Percentiles rank a stretch among this genome's conserved stretches.
phyloP scores from a whole-genome alignment of 2,113 vertebrate species.

The Dipodomys spectabilis region DNA sequence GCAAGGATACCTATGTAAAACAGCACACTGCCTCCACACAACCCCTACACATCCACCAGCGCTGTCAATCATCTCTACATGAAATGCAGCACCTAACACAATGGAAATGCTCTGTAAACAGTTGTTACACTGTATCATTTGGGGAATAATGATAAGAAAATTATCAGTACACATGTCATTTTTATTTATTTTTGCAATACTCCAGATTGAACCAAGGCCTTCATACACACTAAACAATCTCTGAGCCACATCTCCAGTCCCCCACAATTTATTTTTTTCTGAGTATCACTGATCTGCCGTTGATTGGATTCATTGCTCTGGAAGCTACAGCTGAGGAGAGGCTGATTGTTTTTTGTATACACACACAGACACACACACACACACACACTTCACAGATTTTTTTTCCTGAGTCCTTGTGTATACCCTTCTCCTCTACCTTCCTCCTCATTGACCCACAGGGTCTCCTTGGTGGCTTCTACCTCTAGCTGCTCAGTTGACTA shows the following conservation, averaged over 20 bases:
- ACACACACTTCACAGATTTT: not conserved
- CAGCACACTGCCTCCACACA: not conserved
- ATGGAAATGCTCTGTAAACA: not conserved
- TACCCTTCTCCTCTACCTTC: not conserved
- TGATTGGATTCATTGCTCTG: not conserved
- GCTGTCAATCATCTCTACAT: not conserved
- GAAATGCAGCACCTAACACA: fast-evolving
- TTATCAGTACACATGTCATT: not conserved
- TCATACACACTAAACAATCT: not conserved
- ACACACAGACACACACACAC: not conserved
- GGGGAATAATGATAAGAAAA: not conserved
- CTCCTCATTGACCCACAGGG: not conserved
- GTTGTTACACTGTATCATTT: not conserved
- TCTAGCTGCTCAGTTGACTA: not conserved
- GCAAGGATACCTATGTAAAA: not conserved
- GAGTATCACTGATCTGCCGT: not conserved
- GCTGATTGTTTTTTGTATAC: not conserved
- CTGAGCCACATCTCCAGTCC: not conserved
- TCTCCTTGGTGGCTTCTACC: fast-evolving
- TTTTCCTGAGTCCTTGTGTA: not conserved
- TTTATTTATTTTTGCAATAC: too few relatives aligned
- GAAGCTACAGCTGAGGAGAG: not conserved
- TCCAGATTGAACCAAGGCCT: not conserved
- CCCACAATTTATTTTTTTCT: not conserved
- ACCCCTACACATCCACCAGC: not conserved